A percentile compares a stretch with the other conserved stretches of the same genome.
phyloP scores from a whole-genome alignment of 2,113 vertebrate species.

The Strix uralensis region DNA sequence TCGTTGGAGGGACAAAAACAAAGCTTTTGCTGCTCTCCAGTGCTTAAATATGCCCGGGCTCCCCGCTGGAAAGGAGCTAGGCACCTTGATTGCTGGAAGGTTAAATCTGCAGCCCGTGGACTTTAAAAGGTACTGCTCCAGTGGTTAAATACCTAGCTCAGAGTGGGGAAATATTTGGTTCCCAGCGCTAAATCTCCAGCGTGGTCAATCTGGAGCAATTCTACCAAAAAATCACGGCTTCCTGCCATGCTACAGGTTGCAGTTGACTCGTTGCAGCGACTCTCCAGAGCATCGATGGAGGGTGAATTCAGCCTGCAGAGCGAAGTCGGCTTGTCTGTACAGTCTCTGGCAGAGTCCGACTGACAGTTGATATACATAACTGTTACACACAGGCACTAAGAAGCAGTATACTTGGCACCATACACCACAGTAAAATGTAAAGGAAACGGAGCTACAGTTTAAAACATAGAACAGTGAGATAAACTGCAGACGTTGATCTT shows the following conservation, averaged over 20 bases:
- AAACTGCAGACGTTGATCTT: not conserved
- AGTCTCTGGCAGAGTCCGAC: not conserved
- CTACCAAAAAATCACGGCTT: not conserved
- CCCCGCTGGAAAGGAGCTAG: not conserved
- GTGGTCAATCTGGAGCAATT: not conserved
- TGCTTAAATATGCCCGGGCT: not conserved
- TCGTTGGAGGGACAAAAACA: not conserved
- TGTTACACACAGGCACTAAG: not conserved
- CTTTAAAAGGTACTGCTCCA: not conserved
- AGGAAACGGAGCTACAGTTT: not conserved
- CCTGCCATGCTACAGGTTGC: not conserved
- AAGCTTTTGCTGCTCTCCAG: not conserved
- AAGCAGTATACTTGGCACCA: not conserved
- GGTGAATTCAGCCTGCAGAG: not conserved
- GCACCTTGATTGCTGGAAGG: not conserved
- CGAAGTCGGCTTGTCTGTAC: not conserved
- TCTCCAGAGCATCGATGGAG: not conserved
- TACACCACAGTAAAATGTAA: fast-evolving
- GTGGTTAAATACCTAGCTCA: not conserved
- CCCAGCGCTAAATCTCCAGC: not conserved
- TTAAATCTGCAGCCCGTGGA: not conserved
- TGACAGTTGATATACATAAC: not conserved
- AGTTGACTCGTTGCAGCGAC: not conserved
- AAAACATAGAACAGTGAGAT: not conserved
- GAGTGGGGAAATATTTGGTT: not conserved